Conservation (phyloP, 2,113 vertebrate species). For the Dipodomys spectabilis region DNA sequence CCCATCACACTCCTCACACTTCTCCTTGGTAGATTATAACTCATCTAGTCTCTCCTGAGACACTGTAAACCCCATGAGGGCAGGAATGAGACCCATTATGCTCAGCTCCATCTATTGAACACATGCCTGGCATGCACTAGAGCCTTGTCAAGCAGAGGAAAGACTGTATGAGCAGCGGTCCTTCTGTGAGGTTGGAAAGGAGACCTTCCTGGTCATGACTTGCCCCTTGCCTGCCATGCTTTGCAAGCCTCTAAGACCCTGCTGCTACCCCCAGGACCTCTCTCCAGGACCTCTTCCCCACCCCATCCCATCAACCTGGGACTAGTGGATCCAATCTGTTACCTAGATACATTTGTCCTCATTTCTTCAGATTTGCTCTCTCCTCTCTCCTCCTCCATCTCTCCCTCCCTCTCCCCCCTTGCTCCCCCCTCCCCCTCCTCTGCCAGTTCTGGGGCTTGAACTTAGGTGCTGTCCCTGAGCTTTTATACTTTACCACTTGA, state of each 20-base stretch:
- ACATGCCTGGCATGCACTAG: background rate
- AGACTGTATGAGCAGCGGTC: background rate
- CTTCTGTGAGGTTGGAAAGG: background rate
- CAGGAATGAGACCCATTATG: background rate
- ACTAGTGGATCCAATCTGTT: background rate
- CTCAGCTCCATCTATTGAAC: background rate
- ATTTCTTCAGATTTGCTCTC: too few relatives aligned
- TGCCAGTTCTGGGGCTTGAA: too few relatives aligned
- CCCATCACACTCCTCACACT: background rate
- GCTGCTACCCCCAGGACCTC: accelerated
- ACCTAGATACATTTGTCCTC: background rate
- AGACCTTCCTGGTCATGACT: background rate
- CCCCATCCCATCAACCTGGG: background rate
- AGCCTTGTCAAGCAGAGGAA: background rate
- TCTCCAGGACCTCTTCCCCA: background rate
- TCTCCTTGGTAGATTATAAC: background rate
- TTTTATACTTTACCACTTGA: too few relatives aligned
- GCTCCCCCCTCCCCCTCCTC: too few relatives aligned
- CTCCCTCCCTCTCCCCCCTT: too few relatives aligned
- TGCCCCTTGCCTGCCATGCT: background rate
- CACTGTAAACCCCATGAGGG: background rate
- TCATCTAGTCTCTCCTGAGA: background rate
- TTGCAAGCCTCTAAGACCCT: background rate
- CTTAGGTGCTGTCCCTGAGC: too few relatives aligned
- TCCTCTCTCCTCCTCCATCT: too few relatives aligned